Conservation (phyloP, 2,888 invertebrate genomes). For the Callyntrura sp. region DNA sequence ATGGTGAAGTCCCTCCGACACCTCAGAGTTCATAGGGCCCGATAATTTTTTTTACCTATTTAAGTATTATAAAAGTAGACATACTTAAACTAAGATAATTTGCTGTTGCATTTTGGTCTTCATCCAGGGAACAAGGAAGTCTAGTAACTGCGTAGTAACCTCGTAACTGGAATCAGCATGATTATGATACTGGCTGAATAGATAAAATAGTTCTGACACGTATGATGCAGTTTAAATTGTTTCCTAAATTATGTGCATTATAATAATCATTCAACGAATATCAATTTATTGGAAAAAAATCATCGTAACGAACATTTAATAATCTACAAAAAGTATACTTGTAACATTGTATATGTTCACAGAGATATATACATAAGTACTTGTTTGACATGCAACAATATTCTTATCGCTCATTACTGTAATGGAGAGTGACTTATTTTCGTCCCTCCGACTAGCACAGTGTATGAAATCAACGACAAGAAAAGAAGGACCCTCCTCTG, state of each 20-base stretch:
- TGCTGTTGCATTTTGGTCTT: conserved; percentile 60
- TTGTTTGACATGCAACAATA: too few species aligned
- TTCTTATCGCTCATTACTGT: not conserved
- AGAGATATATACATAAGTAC: too few species aligned
- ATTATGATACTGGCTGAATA: not conserved
- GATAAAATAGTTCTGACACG: not conserved
- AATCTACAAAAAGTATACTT: too few species aligned
- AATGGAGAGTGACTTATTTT: not conserved
- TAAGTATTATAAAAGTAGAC: conserved; percentile 61
- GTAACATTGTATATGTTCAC: too few species aligned
- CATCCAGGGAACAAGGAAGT: conserved; percentile 70
- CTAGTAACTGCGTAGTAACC: conserved; percentile 3
- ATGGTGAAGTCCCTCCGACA: conserved; percentile 81
- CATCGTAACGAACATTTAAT: conserved; percentile 4
- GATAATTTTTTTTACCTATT: conserved; percentile 67
- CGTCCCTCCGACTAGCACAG: not conserved
- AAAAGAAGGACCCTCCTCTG: not conserved
- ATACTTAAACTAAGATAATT: conserved; percentile 23
- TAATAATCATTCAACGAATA: not conserved
- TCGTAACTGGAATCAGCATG: not conserved
- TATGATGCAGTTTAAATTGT: not conserved
- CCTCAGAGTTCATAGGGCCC: conserved; percentile 79
- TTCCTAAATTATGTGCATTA: not conserved
- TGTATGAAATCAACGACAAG: conserved; percentile 3
- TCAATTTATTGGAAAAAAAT: not conserved